A percentile compares a stretch with the other conserved stretches of the same genome.
Evolutionary conservation across 1,140 invertebrate genomes (phyloP).

Genomic region (Achroia grisella): DNA sequence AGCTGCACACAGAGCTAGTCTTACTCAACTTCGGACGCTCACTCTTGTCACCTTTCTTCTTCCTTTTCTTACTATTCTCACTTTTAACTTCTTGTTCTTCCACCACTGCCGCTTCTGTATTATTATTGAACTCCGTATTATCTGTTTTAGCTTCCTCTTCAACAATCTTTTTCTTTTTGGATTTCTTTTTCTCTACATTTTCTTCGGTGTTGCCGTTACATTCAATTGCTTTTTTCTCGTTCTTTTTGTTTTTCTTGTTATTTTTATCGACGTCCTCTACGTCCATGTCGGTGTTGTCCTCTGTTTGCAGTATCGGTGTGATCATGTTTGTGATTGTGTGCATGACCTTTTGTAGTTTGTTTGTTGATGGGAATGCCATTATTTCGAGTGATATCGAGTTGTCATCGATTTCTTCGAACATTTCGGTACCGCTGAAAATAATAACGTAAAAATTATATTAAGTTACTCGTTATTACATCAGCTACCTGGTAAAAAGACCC

Average conservation of each 20-base stretch:
- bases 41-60: slow-evolving; percentile 33
- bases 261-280: not conserved
- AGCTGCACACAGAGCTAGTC: slow-evolving; percentile 38
- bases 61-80: slow-evolving; percentile 21
- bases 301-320: slow-evolving; percentile 17
- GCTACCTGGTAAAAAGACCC: no score
- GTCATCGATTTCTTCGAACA: slow-evolving; percentile 9
- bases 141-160: not conserved
- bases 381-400: slow-evolving; percentile 18
- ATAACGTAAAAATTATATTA: no score
- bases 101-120: not conserved
- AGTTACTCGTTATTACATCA: no score
- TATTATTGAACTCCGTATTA: not conserved
- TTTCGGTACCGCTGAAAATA: slow-evolving; percentile 16
- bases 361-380: slow-evolving; percentile 15
- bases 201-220: slow-evolving; percentile 14
- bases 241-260: not conserved
- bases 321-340: slow-evolving; percentile 36
- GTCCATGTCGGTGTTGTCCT: slow-evolving; percentile 13
- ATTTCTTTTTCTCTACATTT: slow-evolving; percentile 17
- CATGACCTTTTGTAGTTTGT: slow-evolving; percentile 40
- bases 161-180: slow-evolving; percentile 15
- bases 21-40: slow-evolving; percentile 30
- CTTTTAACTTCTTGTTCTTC: slow-evolving; percentile 4
- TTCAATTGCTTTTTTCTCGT: slow-evolving; percentile 3